Evolutionary conservation across 2,113 vertebrate species (phyloP), one percentile per base, ranked within the genome.

Genomic region (Panthera leo): DNA sequence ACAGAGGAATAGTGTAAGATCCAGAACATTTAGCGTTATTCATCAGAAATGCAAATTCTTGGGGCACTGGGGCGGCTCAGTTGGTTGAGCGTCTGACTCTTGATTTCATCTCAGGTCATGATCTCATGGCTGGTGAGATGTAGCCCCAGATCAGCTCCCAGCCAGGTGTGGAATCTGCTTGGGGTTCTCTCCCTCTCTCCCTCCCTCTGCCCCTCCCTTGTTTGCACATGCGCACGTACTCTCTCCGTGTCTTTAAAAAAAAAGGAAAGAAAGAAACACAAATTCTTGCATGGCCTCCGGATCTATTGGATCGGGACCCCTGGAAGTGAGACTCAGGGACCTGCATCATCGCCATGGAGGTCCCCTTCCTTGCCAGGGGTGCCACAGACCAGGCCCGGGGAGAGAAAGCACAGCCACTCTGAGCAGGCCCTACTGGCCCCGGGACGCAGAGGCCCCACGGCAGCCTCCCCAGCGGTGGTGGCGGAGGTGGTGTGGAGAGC

Each of bases 401-500:
- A 65, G 0, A 85, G 83, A 21, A 82, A 73, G 45, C 55, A 45
- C 34, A 2, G 76, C 6, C 9, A 0, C 18, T 89, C 39, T 1
- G 23, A 63, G 86, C 0, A 2, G 88, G 73, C 55, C 27, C 39
- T 15, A 18, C 76, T 19, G 31, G 53, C 65, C 34, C 71, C 15
- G 45, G 45, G n/a, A 16, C 6, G 45, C 0, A 13, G 39, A 53
- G 83, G 65, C 7, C 48, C 21, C 71, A 31, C 0, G 0, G 95
- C 27, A 6, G 51, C 0, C 0, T 63, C 87, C 80, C 71, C 36
- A 89, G 93, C 82, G 67, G 96, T 3, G 75, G 92, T 23, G 71
- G 94, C 5, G 23, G 63, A 71, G 76, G 90, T 55, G 89, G 98
- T 58, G 51, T 29, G 36, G 94, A 97, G 95, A 98, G 63, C 61